Evolutionary conservation across 2,113 vertebrate species (phyloP).

Genomic region (Fulmarus glacialis): DNA sequence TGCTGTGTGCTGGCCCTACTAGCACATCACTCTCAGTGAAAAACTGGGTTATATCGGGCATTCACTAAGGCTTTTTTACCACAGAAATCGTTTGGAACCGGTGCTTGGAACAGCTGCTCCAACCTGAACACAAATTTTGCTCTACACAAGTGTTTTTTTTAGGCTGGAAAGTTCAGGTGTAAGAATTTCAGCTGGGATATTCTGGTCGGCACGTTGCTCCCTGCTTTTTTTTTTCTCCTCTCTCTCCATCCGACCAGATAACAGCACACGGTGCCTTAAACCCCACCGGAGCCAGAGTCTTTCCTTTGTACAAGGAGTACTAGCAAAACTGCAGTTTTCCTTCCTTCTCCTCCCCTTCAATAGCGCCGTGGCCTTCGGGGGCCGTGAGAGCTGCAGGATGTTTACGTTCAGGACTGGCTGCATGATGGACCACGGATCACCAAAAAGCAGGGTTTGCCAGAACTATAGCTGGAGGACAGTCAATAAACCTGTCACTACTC

Average conservation of each 20-base stretch:
- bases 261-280: background rate
- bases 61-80: background rate
- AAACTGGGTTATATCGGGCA: background rate
- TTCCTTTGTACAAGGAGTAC: background rate
- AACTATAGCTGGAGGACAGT: background rate
- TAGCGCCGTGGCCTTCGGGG: rapidly evolving
- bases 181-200: background rate
- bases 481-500: background rate
- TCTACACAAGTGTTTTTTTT: background rate
- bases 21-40: background rate
- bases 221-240: background rate
- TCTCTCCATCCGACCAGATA: background rate
- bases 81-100: background rate
- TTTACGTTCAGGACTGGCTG: background rate
- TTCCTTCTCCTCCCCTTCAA: slow-evolving; percentile 7
- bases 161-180: background rate
- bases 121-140: background rate
- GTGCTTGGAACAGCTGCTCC: background rate
- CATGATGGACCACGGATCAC: background rate
- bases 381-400: background rate
- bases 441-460: background rate
- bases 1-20: background rate
- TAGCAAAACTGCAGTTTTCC: background rate
- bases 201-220: background rate
- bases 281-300: rapidly evolving